Conservation (phyloP, 2,113 vertebrate species). For the Tragulus kanchil region DNA sequence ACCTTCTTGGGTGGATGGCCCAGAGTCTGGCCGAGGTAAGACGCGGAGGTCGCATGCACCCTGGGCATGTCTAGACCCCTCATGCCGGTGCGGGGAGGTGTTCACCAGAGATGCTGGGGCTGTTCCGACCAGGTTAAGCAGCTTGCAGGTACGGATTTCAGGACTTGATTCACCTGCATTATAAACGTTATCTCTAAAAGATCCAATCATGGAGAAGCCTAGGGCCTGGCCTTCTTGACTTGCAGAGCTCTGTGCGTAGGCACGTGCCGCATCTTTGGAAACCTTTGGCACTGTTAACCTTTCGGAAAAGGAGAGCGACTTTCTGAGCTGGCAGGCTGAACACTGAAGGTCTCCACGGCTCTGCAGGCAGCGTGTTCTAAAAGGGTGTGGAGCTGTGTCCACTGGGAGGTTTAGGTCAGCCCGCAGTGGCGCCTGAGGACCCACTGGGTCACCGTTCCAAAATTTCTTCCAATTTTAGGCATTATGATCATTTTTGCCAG, state of each 20-base stretch:
- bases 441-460: too few relatives aligned
- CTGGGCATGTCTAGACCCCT: not conserved
- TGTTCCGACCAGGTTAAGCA: fast-evolving
- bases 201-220: fast-evolving
- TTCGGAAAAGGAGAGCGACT: not conserved
- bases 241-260: not conserved
- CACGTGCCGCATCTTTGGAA: not conserved
- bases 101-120: not conserved
- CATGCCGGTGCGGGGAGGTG: not conserved
- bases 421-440: too few relatives aligned
- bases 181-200: not conserved
- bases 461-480: too few relatives aligned
- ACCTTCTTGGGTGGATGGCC: not conserved
- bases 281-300: not conserved
- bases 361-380: not conserved
- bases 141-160: not conserved
- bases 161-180: not conserved
- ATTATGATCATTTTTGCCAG: not conserved
- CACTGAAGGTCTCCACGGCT: not conserved
- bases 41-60: not conserved
- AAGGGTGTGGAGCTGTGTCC: not conserved
- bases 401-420: not conserved
- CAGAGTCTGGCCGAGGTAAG: not conserved
- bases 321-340: not conserved
- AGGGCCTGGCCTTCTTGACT: not conserved